phyloP scores from a whole-genome alignment of 2,113 vertebrate species.

The Formicarius rufipectus region DNA sequence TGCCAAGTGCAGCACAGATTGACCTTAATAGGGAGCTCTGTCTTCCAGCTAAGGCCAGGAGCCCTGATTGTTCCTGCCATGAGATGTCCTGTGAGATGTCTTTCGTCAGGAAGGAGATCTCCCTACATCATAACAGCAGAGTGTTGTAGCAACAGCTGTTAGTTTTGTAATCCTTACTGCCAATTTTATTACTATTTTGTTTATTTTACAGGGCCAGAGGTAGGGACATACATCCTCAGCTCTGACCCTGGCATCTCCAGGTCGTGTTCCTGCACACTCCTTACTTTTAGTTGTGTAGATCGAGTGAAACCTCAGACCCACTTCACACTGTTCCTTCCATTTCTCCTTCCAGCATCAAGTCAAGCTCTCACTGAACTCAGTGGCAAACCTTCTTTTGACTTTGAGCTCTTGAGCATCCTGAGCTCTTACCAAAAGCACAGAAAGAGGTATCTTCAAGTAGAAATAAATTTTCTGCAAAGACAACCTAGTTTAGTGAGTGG shows the following conservation, averaged over 20 bases:
- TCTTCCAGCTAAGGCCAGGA: neutral
- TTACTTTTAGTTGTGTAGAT: neutral
- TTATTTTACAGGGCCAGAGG: neutral
- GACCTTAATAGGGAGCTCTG: neutral
- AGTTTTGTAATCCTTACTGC: neutral
- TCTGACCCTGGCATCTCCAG: neutral
- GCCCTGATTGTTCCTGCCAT: accelerated
- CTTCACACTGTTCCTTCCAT: neutral
- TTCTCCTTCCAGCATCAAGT: neutral
- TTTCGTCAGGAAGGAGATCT: neutral
- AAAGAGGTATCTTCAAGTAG: neutral
- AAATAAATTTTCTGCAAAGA: neutral
- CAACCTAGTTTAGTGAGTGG: neutral
- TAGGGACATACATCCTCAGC: neutral
- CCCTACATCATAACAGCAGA: neutral
- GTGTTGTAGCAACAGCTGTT: neutral
- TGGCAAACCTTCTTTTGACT: neutral
- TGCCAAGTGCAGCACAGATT: neutral
- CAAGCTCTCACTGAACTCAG: neutral
- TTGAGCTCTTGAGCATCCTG: neutral
- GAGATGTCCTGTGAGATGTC: neutral
- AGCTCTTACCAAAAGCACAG: neutral
- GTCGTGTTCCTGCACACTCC: neutral
- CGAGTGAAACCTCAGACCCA: neutral
- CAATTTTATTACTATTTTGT: neutral